Conservation (phyloP, 1,140 invertebrate species). For the Gerris buenoi region DNA sequence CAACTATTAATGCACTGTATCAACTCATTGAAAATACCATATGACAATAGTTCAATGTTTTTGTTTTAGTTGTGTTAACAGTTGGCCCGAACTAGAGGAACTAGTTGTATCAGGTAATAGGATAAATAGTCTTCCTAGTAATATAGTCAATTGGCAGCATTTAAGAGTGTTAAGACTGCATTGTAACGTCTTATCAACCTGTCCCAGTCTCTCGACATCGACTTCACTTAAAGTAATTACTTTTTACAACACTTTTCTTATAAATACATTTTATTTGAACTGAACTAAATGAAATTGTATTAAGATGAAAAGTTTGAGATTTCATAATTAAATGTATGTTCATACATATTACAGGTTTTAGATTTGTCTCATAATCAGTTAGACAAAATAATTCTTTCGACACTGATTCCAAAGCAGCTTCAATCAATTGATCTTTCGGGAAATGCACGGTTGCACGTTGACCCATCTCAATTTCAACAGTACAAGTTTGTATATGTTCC, state of each 20-base stretch:
- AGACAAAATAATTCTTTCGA: slow-evolving; percentile 55
- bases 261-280: no score
- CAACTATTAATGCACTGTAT: no score
- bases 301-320: no score
- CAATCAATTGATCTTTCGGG: slow-evolving; percentile 73
- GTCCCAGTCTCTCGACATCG: slow-evolving; percentile 58
- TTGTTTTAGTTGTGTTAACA: slow-evolving; percentile 42
- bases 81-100: slow-evolving; percentile 64
- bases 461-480: slow-evolving; percentile 59
- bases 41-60: no score
- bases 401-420: slow-evolving; percentile 59
- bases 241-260: no score
- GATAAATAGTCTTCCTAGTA: slow-evolving; percentile 56
- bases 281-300: no score
- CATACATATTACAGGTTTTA: slow-evolving; percentile 38
- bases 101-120: slow-evolving; percentile 67
- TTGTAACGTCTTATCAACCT: slow-evolving; percentile 57
- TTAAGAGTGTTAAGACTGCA: slow-evolving; percentile 61
- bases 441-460: slow-evolving; percentile 61
- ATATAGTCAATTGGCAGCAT: slow-evolving; percentile 51
- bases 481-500: slow-evolving; percentile 40
- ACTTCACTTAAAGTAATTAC: slow-evolving; percentile 46
- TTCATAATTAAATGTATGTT: slow-evolving; percentile 6
- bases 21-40: no score
- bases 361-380: slow-evolving; percentile 73